Percentiles rank a stretch among this genome's conserved stretches.
These are phyloP conservation scores for Battus philenor DNA, from an alignment of 1,140 invertebrate species.

Conservation along the genomic window DNA sequence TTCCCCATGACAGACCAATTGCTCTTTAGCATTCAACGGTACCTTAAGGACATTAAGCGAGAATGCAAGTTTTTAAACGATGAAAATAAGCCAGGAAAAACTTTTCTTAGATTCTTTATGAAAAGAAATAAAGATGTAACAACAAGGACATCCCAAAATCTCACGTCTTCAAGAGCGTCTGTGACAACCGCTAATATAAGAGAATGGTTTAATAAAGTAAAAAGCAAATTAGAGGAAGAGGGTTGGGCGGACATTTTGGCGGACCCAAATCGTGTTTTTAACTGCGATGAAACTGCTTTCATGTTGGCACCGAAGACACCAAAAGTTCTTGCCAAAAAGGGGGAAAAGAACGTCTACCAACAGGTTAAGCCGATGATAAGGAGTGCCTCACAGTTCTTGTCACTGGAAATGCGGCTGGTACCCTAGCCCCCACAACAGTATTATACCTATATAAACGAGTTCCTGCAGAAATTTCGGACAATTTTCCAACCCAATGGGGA, in stretches of 20 bases:
- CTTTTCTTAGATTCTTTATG: slow-evolving; percentile 3
- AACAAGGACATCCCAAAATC: neutral
- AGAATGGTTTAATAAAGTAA: slow-evolving; percentile 4
- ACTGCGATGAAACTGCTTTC: slow-evolving; percentile 10
- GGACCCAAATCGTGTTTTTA: slow-evolving; percentile 2
- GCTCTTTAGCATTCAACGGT: slow-evolving; percentile 1
- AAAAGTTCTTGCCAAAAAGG: slow-evolving; percentile 8
- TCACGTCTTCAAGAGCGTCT: slow-evolving; percentile 1
- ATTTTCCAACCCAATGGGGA: slow-evolving; percentile 4
- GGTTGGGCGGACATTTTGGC: neutral
- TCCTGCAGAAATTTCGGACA: slow-evolving; percentile 7
- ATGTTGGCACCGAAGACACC: slow-evolving; percentile 11
- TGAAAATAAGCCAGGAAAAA: slow-evolving; percentile 6
- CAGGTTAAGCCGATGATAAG: slow-evolving; percentile 16
- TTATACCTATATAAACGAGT: slow-evolving; percentile 14
- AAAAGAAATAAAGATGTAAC: slow-evolving; percentile 5
- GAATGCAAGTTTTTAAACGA: neutral
- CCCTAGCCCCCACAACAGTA: slow-evolving; percentile 16
- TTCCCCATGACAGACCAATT: neutral
- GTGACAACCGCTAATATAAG: neutral
- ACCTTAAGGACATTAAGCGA: neutral
- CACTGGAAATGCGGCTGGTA: slow-evolving; percentile 23
- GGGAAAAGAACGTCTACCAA: slow-evolving; percentile 14
- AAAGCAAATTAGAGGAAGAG: slow-evolving; percentile 3
- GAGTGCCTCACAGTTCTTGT: slow-evolving; percentile 19